Conservation (phyloP, 1,140 invertebrate species). For the Drosophila ercepeae region DNA sequence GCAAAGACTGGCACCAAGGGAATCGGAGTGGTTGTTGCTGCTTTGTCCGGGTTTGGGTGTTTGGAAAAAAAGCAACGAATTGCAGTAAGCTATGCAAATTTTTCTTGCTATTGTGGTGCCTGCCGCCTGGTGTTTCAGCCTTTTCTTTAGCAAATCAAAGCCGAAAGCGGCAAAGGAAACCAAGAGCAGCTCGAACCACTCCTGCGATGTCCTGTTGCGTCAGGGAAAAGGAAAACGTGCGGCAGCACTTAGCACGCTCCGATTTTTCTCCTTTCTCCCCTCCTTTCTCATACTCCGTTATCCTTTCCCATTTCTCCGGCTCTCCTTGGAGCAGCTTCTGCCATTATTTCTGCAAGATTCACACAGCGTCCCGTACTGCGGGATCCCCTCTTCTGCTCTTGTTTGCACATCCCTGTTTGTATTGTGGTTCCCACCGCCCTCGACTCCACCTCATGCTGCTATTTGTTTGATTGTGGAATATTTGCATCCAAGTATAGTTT, state of each 20-base stretch:
- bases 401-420: constrained; percentile 60
- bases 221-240: constrained; percentile 62
- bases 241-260: constrained; percentile 56
- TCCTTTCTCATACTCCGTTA: neutral
- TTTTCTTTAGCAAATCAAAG: constrained; percentile 55
- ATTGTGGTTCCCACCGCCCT: constrained; percentile 37
- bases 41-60: constrained; percentile 3
- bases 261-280: constrained; percentile 25
- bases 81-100: constrained; percentile 57
- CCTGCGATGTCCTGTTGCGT: constrained; percentile 66
- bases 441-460: constrained; percentile 32
- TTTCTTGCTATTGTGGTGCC: constrained; percentile 42
- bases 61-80: constrained; percentile 26
- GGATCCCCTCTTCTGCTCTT: constrained; percentile 47
- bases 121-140: constrained; percentile 18
- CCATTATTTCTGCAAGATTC: constrained; percentile 57
- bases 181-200: constrained; percentile 36
- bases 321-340: constrained; percentile 21
- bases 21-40: constrained; percentile 50
- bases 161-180: constrained; percentile 46
- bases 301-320: constrained; percentile 4
- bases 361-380: constrained; percentile 51
- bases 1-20: constrained; percentile 46
- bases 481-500: constrained; percentile 79
- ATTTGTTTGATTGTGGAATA: constrained; percentile 80